Evolutionary conservation across 2,797 vertebrate genomes (phyloP).

Genomic region (Diplodus puntazzo): DNA sequence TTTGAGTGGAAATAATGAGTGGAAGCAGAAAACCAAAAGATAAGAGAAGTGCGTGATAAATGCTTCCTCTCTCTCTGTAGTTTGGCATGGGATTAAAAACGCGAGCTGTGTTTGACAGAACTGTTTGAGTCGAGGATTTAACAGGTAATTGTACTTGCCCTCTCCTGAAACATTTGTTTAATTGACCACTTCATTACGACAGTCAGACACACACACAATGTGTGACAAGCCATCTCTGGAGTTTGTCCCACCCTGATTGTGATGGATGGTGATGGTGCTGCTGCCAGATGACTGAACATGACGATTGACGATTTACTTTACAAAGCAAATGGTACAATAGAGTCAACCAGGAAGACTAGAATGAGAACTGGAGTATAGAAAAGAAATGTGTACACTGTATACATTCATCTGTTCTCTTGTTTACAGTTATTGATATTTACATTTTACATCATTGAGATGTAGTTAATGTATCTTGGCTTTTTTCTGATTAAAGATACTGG

Average conservation of each 20-base stretch:
- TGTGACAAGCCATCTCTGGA: background rate
- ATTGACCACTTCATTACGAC: background rate
- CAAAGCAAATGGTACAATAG: background rate
- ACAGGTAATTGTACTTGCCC: background rate
- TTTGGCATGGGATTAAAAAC: slow-evolving; percentile 15
- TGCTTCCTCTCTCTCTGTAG: background rate
- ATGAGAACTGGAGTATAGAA: no score
- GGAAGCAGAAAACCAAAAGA: slow-evolving; percentile 14
- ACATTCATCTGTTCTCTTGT: no score
- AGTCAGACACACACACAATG: slow-evolving; percentile 19
- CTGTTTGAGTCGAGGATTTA: slow-evolving; percentile 1
- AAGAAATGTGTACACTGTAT: no score
- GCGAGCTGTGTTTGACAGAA: background rate
- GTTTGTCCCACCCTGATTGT: background rate
- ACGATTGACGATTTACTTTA: slow-evolving; percentile 5
- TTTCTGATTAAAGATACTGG: no score
- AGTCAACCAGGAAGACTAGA: no score
- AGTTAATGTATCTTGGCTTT: no score
- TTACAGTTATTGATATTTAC: no score
- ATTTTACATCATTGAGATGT: no score
- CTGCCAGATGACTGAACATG: background rate
- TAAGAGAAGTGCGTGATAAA: slow-evolving; percentile 10
- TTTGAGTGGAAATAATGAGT: background rate
- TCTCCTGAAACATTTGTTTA: background rate
- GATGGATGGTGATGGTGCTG: background rate